Percentiles rank a stretch among this genome's conserved stretches.
phyloP scores from a whole-genome alignment of 2,888 invertebrate genomes.

The Tenthredo livida region DNA sequence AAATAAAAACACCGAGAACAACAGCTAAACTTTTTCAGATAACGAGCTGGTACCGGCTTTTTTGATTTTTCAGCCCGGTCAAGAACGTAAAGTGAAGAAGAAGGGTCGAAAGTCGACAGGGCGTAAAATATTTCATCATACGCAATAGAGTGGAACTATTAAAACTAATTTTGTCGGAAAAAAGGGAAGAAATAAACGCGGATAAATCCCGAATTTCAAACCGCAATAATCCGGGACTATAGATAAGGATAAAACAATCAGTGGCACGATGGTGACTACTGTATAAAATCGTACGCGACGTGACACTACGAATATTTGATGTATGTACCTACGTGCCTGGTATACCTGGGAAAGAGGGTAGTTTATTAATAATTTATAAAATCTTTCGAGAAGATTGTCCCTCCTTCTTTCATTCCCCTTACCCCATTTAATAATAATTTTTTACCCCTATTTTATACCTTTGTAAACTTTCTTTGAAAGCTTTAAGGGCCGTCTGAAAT shows the following conservation, averaged over 20 bases:
- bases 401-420: not conserved
- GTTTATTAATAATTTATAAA: slow-evolving; percentile 18
- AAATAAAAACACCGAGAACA: not conserved
- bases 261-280: not conserved
- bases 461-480: slow-evolving; percentile 10
- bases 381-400: not conserved
- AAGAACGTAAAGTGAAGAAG: not conserved
- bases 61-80: not conserved
- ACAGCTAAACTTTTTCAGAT: not conserved
- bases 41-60: too few species aligned
- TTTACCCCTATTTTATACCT: not conserved
- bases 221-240: not conserved
- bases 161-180: not conserved
- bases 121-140: not conserved
- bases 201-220: not conserved
- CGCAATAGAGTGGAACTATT: not conserved
- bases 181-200: not conserved
- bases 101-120: not conserved
- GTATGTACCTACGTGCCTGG: too few species aligned
- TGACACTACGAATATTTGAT: not conserved
- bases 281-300: not conserved
- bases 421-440: not conserved
- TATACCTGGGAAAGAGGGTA: not conserved
- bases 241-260: not conserved
- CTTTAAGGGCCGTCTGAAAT: not conserved